Evolutionary conservation across 2,888 invertebrate species (phyloP).

Genomic region (Hypsopygia costalis): DNA sequence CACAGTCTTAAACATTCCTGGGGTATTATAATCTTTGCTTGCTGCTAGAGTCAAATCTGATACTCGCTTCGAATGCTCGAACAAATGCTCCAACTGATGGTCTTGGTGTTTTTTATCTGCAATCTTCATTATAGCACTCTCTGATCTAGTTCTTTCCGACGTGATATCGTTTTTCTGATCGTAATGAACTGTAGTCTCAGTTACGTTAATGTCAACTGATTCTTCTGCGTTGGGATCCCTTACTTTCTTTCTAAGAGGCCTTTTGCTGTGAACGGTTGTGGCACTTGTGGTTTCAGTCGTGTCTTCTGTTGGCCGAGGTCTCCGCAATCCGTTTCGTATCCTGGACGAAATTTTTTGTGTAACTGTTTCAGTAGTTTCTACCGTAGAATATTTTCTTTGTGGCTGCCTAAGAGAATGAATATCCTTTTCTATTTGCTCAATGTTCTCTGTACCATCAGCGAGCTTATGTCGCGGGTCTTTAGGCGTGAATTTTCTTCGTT

Average conservation of each 20-base stretch:
- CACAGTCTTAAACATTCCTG: constrained; percentile 85
- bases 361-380: constrained; percentile 50
- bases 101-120: constrained; percentile 74
- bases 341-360: constrained; percentile 67
- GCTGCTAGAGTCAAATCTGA: constrained; percentile 87
- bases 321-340: constrained; percentile 58
- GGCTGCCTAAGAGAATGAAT: constrained; percentile 49
- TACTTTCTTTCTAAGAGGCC: constrained; percentile 59
- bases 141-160: constrained; percentile 70
- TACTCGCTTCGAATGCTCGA: constrained; percentile 83
- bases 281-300: constrained; percentile 46
- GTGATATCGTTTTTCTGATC: constrained; percentile 55
- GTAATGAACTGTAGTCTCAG: constrained; percentile 44
- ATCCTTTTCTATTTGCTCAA: constrained; percentile 54
- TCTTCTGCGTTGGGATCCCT: constrained; percentile 62
- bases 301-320: constrained; percentile 62
- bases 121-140: constrained; percentile 80
- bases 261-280: constrained; percentile 46
- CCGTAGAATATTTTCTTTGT: constrained; percentile 50
- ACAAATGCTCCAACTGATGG: constrained; percentile 58
- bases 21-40: constrained; percentile 86
- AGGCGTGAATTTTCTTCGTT: constrained; percentile 74
- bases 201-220: constrained; percentile 52
- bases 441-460: constrained; percentile 41
- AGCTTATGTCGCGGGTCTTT: constrained; percentile 67